Conservation (phyloP, 2,888 invertebrate genomes). For the Tachina fera region DNA sequence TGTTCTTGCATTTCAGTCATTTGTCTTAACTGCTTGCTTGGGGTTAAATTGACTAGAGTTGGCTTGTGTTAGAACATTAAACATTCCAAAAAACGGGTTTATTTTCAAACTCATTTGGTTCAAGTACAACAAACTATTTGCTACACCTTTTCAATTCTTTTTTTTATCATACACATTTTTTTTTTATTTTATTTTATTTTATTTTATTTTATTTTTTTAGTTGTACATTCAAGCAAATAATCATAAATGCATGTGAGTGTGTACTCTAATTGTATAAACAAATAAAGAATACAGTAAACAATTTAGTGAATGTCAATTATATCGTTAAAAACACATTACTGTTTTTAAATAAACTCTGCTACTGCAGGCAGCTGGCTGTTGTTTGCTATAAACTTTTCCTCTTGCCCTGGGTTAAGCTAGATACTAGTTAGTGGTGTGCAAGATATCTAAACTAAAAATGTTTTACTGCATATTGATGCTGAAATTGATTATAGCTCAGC, state of each 20-base stretch:
- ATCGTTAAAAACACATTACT: slow-evolving; percentile 34
- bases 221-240: slow-evolving; percentile 16
- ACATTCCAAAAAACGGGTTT: slow-evolving; percentile 66
- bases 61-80: slow-evolving; percentile 49
- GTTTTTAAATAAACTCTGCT: slow-evolving; percentile 22
- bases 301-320: slow-evolving; percentile 48
- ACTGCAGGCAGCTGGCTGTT: background rate
- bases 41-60: background rate
- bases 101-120: slow-evolving; percentile 49
- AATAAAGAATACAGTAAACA: slow-evolving; percentile 20
- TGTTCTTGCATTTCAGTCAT: slow-evolving; percentile 54
- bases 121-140: slow-evolving; percentile 64
- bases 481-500: background rate
- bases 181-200: slow-evolving; percentile 7
- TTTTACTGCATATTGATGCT: slow-evolving; percentile 29
- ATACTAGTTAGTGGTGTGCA: background rate
- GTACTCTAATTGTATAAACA: slow-evolving; percentile 44
- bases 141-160: slow-evolving; percentile 58
- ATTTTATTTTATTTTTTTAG: slow-evolving; percentile 18
- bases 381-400: background rate
- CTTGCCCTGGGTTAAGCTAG: background rate
- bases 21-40: slow-evolving; percentile 13
- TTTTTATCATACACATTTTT: background rate
- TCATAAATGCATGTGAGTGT: slow-evolving; percentile 2
- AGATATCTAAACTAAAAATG: slow-evolving; percentile 8